phyloP scores from a whole-genome alignment of 2,888 invertebrate genomes.

The Timema cristinae region DNA sequence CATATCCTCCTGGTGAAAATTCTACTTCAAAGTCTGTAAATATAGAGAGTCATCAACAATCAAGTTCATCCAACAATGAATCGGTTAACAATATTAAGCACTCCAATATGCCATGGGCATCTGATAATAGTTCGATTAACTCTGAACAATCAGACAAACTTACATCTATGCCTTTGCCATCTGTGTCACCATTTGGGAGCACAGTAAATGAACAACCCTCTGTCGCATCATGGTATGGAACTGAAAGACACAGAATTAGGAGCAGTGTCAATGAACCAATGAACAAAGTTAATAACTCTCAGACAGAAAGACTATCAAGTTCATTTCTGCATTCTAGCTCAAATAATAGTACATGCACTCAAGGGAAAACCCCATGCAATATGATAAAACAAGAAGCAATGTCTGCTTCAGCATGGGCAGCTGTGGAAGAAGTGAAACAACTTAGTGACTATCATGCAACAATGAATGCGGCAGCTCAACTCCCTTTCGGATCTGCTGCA shows the following conservation, averaged over 20 bases:
- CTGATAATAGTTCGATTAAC: conserved; percentile 1
- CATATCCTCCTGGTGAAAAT: conserved; percentile 55
- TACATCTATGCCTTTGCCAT: neutral
- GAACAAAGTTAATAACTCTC: too few species aligned
- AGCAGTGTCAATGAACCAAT: too few species aligned
- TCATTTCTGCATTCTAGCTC: neutral
- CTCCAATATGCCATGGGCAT: conserved; percentile 7
- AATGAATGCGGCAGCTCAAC: conserved; percentile 27
- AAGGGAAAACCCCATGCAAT: conserved; percentile 16
- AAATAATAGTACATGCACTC: neutral
- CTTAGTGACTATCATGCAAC: conserved; percentile 42
- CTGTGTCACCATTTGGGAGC: neutral
- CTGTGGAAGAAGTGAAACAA: conserved; percentile 42
- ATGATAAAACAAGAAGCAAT: conserved; percentile 37
- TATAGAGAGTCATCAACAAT: conserved; percentile 19
- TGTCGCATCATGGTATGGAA: neutral
- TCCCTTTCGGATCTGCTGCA: conserved; percentile 4
- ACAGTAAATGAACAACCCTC: conserved; percentile 9
- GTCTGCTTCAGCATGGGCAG: conserved; percentile 38
- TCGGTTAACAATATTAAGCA: conserved; percentile 3
- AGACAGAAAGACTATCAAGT: neutral
- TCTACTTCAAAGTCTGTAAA: conserved; percentile 15
- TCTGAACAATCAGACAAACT: neutral
- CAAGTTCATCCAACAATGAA: neutral
- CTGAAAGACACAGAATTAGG: conserved; percentile 13